Conservation (phyloP, 1,140 invertebrate genomes). For the Littorina saxatilis region DNA sequence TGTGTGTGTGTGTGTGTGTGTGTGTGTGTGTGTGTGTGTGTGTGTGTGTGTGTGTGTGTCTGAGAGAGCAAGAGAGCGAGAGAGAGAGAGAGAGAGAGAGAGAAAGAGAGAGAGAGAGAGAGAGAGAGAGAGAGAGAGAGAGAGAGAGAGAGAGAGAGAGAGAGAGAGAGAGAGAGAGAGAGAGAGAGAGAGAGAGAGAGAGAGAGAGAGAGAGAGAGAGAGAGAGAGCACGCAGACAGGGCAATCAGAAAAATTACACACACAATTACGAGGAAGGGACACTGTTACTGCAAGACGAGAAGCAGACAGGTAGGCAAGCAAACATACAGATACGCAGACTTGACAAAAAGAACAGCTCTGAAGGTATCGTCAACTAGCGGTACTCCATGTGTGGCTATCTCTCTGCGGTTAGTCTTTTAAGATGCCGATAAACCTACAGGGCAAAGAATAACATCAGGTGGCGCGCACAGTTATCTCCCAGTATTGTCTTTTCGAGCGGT, state of each 20-base stretch:
- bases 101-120: conserved; percentile 1
- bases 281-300: no score
- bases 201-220: background rate
- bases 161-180: conserved; percentile 17
- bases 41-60: no score
- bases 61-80: no score
- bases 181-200: conserved; percentile 16
- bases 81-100: no score
- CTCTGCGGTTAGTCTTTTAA: no score
- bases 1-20: no score
- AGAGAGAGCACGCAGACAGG: conserved; percentile 12
- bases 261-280: no score
- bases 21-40: no score
- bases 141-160: conserved; percentile 15
- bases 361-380: background rate
- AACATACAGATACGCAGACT: conserved; percentile 5
- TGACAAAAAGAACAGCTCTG: background rate
- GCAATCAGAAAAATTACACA: no score
- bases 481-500: no score
- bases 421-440: no score
- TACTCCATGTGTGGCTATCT: no score
- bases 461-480: background rate
- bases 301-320: background rate
- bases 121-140: conserved; percentile 15
- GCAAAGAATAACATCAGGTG: background rate